Evolutionary conservation across 2,113 vertebrate genomes (phyloP).

Genomic region (Brienomyrus brachyistius): DNA sequence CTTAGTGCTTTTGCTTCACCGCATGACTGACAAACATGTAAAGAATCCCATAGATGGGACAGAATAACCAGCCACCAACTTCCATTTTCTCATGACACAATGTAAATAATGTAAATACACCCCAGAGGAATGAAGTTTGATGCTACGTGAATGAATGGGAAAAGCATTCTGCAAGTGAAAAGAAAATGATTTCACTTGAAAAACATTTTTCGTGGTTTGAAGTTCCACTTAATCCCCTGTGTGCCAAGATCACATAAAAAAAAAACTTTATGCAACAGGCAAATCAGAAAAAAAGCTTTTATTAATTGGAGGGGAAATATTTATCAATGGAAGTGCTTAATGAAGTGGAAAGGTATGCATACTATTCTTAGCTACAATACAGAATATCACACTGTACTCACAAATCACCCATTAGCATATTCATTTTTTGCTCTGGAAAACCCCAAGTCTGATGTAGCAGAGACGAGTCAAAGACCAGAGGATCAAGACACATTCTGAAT

Average conservation of each 20-base stretch:
- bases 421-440: background rate
- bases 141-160: background rate
- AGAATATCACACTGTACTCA: background rate
- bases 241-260: background rate
- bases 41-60: background rate
- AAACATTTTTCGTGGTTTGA: background rate
- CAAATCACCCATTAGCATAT: background rate
- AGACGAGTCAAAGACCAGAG: background rate
- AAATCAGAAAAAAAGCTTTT: conserved; percentile 3
- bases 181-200: background rate
- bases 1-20: background rate
- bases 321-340: background rate
- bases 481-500: background rate
- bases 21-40: conserved; percentile 10
- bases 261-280: conserved; percentile 4
- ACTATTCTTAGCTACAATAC: background rate
- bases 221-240: background rate
- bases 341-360: background rate
- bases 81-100: background rate
- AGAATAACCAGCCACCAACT: background rate
- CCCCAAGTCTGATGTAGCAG: background rate
- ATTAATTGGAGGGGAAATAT: conserved; percentile 4
- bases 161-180: background rate
- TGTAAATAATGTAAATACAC: background rate
- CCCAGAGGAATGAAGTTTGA: background rate